phyloP scores from a whole-genome alignment of 2,797 vertebrate genomes.

The Pelodytes ibericus region DNA sequence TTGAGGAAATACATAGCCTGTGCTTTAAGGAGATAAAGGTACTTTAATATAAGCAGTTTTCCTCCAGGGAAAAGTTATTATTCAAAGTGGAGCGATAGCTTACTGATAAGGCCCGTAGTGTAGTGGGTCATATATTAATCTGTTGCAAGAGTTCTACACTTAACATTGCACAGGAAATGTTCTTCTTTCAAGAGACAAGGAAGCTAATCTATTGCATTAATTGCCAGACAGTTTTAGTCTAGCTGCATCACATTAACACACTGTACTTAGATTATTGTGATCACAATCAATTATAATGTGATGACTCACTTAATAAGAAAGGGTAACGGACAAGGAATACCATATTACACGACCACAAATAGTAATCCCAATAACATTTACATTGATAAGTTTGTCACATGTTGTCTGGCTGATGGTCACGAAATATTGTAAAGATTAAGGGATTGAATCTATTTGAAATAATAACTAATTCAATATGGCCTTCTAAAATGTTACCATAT shows the following conservation, averaged over 20 bases:
- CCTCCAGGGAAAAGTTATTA: background rate
- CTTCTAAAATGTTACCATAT: too few species aligned
- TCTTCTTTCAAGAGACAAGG: background rate
- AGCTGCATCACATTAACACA: background rate
- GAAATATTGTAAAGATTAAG: too few species aligned
- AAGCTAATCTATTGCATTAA: background rate
- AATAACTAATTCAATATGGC: too few species aligned
- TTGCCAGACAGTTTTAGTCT: background rate
- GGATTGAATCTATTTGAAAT: too few species aligned
- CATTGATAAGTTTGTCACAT: too few species aligned
- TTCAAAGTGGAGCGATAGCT: background rate
- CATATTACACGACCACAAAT: background rate
- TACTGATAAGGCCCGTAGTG: background rate
- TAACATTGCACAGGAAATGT: background rate
- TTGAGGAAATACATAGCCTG: background rate
- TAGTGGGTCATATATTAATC: background rate
- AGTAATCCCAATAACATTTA: too few species aligned
- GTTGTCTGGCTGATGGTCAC: too few species aligned
- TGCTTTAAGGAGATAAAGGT: background rate
- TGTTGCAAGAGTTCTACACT: background rate
- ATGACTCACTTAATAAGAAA: background rate
- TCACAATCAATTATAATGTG: constrained; percentile 12
- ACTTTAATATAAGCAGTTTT: background rate
- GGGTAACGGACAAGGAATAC: constrained; percentile 10
- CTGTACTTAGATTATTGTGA: background rate